Percentiles rank a stretch among this genome's conserved stretches.
These are phyloP conservation scores for Microplitis deprimator DNA, from an alignment of 2,888 invertebrate species.

Conservation along the genomic window DNA sequence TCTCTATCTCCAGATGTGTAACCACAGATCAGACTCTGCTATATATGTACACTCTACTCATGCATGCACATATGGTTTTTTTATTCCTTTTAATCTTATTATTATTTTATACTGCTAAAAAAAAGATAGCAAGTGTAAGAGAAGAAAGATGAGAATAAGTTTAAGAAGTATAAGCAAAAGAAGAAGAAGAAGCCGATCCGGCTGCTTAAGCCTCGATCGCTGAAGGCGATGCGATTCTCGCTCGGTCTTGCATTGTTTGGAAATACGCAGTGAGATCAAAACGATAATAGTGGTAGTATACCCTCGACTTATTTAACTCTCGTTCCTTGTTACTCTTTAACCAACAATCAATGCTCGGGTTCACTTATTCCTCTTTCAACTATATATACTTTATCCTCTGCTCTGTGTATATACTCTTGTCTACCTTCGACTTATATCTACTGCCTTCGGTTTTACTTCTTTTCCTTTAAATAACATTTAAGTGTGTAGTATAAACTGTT, in stretches of 20 bases:
- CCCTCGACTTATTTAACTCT: constrained; percentile 47
- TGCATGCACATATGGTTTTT: constrained; percentile 5
- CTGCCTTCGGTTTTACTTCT: constrained; percentile 18
- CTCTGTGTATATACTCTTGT: constrained; percentile 19
- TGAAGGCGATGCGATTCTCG: constrained; percentile 55
- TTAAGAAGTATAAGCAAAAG: constrained; percentile 24
- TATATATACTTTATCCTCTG: constrained; percentile 5
- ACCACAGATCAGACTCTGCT: constrained; percentile 6
- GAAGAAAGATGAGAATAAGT: not conserved
- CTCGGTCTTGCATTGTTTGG: constrained; percentile 66
- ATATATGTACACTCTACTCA: not conserved
- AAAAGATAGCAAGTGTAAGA: not conserved
- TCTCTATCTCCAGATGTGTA: constrained; percentile 32
- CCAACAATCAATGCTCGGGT: constrained; percentile 14
- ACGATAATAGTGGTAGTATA: constrained; percentile 52
- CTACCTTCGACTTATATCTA: constrained; percentile 50
- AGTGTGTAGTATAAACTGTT: not conserved
- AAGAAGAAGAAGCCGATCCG: constrained; percentile 41
- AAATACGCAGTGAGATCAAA: constrained; percentile 65
- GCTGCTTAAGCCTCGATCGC: constrained; percentile 44
- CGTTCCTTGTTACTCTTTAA: constrained; percentile 36
- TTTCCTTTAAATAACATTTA: constrained; percentile 19
- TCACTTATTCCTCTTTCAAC: constrained; percentile 11
- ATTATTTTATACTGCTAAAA: constrained; percentile 11
- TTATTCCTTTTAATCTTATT: constrained; percentile 45